These are phyloP conservation scores for Dicentrarchus labrax DNA, from an alignment of 2,113 vertebrate species.

Conservation along the genomic window DNA sequence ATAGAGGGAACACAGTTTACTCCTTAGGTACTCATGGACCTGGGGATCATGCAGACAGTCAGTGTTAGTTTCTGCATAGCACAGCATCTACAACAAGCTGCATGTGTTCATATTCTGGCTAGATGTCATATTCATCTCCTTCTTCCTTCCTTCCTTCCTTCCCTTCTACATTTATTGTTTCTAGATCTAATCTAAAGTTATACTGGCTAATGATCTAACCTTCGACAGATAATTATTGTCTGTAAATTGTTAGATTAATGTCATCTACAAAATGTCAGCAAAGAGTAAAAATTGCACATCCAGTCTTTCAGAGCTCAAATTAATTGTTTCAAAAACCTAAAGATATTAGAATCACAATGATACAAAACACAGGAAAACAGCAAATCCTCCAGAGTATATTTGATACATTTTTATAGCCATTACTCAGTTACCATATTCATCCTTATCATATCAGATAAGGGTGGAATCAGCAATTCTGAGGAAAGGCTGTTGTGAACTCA, in stretches of 20 bases:
- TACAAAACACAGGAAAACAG: neutral
- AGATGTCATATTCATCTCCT: neutral
- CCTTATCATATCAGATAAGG: no score
- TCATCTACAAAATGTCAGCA: neutral
- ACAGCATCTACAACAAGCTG: neutral
- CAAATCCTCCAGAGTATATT: neutral
- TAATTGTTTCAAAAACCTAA: neutral
- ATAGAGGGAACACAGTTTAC: constrained; percentile 86
- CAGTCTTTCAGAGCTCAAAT: no score
- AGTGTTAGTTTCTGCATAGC: neutral
- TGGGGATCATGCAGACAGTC: constrained; percentile 53
- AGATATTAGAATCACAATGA: neutral
- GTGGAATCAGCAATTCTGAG: no score
- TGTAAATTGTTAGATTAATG: neutral
- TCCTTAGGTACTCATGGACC: constrained; percentile 86
- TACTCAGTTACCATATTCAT: no score
- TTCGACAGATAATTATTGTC: no score
- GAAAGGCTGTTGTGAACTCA: no score
- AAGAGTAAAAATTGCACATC: neutral
- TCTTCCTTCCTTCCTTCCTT: neutral
- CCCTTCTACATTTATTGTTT: neutral
- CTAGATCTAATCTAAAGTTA: no score
- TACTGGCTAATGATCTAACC: no score
- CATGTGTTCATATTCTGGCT: neutral
- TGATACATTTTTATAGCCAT: no score